A percentile compares a stretch with the other conserved stretches of the same genome.
Evolutionary conservation across 2,888 invertebrate species (phyloP).

Genomic region (Drosophila paranaensis): DNA sequence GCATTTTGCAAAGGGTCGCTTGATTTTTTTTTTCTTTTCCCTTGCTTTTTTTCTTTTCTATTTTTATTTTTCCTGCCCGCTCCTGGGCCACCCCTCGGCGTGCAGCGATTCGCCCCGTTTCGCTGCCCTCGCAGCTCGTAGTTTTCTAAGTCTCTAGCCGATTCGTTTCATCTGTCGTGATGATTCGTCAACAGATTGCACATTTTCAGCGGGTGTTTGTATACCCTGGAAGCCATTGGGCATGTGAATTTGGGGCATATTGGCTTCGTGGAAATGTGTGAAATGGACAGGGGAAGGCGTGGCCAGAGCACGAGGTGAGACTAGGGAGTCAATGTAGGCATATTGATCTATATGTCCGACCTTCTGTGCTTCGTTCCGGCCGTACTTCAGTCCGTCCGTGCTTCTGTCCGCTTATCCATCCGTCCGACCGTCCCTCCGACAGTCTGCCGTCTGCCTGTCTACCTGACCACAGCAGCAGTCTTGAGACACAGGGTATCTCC

Average conservation of each 20-base stretch:
- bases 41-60: not conserved
- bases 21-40: too few relatives aligned
- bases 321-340: too few relatives aligned
- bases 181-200: slow-evolving; percentile 69
- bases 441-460: too few relatives aligned
- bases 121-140: not conserved
- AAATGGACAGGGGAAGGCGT: too few relatives aligned
- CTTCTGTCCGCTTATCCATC: not conserved
- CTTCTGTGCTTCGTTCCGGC: not conserved
- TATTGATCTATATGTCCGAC: not conserved
- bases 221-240: not conserved
- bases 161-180: slow-evolving; percentile 47
- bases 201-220: slow-evolving; percentile 29
- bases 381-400: not conserved
- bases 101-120: not conserved
- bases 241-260: not conserved
- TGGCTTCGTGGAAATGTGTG: too few relatives aligned
- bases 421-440: too few relatives aligned
- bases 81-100: not conserved
- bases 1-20: slow-evolving; percentile 46
- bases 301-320: too few relatives aligned
- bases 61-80: not conserved
- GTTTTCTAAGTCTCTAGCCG: slow-evolving; percentile 29
- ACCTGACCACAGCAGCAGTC: not conserved
- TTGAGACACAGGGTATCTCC: not conserved